Evolutionary conservation across 2,113 vertebrate genomes (phyloP).

Genomic region (Sylvietta virens): DNA sequence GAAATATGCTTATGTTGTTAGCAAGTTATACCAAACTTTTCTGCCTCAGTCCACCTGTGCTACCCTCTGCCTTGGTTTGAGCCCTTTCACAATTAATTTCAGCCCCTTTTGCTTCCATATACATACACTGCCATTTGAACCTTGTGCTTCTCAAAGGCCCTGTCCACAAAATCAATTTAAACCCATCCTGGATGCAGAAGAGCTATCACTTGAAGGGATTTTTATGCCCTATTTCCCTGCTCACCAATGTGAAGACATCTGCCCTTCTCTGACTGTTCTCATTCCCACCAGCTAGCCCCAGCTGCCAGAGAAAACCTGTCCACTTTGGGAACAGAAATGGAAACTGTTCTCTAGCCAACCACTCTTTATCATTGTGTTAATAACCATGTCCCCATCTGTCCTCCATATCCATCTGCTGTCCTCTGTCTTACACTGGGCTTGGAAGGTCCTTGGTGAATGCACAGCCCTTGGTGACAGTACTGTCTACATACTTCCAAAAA

Average conservation of each 20-base stretch:
- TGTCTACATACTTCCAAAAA: background rate
- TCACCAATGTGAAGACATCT: constrained; percentile 12
- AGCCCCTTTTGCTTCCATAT: background rate
- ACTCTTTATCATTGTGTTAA: background rate
- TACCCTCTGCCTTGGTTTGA: background rate
- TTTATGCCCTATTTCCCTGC: background rate
- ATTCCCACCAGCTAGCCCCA: background rate
- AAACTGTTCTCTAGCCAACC: background rate
- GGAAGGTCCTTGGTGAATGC: background rate
- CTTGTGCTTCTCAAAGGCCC: background rate
- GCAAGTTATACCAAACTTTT: background rate
- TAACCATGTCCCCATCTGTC: background rate
- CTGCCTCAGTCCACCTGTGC: background rate
- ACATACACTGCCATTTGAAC: background rate
- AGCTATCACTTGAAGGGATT: background rate
- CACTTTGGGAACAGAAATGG: background rate
- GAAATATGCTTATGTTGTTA: background rate
- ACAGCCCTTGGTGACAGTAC: background rate
- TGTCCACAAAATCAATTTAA: background rate
- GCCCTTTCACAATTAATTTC: background rate
- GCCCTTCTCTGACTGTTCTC: background rate
- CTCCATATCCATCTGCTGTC: background rate
- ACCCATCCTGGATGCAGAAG: background rate
- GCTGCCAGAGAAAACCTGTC: constrained; percentile 16
- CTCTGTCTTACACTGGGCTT: background rate